Conservation (phyloP, 2,888 invertebrate genomes). For the Ectobius pallidus region DNA sequence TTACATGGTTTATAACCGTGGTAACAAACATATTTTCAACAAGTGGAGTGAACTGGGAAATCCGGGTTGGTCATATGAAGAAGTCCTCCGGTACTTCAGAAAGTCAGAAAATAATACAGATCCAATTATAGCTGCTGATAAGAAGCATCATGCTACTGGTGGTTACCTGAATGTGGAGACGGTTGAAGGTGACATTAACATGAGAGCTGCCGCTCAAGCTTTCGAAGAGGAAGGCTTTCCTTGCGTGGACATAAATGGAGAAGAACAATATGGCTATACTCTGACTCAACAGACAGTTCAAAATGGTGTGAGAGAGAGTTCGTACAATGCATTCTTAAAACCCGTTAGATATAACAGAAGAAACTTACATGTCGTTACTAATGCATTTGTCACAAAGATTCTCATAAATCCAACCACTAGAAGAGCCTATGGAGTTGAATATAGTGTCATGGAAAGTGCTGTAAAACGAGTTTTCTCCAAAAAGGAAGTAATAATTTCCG, state of each 20-base stretch:
- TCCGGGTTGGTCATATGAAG: no score
- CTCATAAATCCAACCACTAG: constrained; percentile 62
- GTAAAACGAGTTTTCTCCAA: constrained; percentile 55
- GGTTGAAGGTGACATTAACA: no score
- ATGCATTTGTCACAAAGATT: constrained; percentile 62
- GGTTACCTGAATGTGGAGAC: no score
- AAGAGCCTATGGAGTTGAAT: constrained; percentile 61
- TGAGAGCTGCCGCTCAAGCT: no score
- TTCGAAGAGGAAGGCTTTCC: no score
- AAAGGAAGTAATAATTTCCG: constrained; percentile 68
- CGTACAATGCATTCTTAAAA: constrained; percentile 69
- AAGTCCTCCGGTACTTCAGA: no score
- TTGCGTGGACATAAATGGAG: no score
- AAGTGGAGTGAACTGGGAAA: not conserved
- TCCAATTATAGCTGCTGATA: no score
- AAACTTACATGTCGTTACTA: constrained; percentile 58
- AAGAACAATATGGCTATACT: no score
- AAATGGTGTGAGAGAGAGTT: constrained; percentile 65
- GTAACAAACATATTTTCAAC: not conserved
- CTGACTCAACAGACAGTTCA: constrained; percentile 66
- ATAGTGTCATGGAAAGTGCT: constrained; percentile 44
- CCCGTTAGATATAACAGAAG: constrained; percentile 63
- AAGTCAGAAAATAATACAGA: constrained; percentile 69
- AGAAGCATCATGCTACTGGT: no score
- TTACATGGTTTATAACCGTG: not conserved